Percentiles rank a stretch among this genome's conserved stretches.
phyloP scores from a whole-genome alignment of 2,113 vertebrate species.

The Apeltes quadracus region DNA sequence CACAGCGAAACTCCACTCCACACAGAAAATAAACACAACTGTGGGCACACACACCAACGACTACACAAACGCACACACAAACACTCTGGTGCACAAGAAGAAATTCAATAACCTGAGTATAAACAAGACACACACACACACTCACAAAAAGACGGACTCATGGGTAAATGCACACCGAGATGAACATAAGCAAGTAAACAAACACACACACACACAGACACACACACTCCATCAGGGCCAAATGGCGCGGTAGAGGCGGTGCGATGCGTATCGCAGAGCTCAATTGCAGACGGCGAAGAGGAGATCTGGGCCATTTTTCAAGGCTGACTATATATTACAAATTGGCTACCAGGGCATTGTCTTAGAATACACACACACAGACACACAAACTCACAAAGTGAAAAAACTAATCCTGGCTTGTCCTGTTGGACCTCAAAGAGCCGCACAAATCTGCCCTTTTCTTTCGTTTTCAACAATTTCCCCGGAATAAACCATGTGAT shows the following conservation, averaged over 20 bases:
- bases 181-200: slow-evolving; percentile 60
- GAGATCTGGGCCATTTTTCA: slow-evolving; percentile 75
- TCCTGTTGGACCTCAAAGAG: slow-evolving; percentile 54
- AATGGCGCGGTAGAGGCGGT: slow-evolving; percentile 60
- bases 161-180: slow-evolving; percentile 59
- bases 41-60: slow-evolving; percentile 4
- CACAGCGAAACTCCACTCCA: background rate
- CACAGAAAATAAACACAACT: slow-evolving; percentile 17
- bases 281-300: slow-evolving; percentile 71
- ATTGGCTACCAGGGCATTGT: slow-evolving; percentile 72
- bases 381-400: slow-evolving; percentile 34
- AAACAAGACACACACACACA: slow-evolving; percentile 48
- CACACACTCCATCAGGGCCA: slow-evolving; percentile 66
- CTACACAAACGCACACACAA: slow-evolving; percentile 4
- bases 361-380: slow-evolving; percentile 56
- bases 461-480: slow-evolving; percentile 60
- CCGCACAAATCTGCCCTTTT: slow-evolving; percentile 57
- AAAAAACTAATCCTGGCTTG: slow-evolving; percentile 68
- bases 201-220: slow-evolving; percentile 42
- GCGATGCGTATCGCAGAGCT: slow-evolving; percentile 59
- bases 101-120: slow-evolving; percentile 63
- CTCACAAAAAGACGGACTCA: slow-evolving; percentile 38
- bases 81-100: slow-evolving; percentile 22
- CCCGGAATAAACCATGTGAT: slow-evolving; percentile 65
- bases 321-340: slow-evolving; percentile 74